A percentile compares a stretch with the other conserved stretches of the same genome.
These are phyloP conservation scores for Climacteris rufus DNA, from an alignment of 2,113 vertebrate genomes.

Conservation along the genomic window DNA sequence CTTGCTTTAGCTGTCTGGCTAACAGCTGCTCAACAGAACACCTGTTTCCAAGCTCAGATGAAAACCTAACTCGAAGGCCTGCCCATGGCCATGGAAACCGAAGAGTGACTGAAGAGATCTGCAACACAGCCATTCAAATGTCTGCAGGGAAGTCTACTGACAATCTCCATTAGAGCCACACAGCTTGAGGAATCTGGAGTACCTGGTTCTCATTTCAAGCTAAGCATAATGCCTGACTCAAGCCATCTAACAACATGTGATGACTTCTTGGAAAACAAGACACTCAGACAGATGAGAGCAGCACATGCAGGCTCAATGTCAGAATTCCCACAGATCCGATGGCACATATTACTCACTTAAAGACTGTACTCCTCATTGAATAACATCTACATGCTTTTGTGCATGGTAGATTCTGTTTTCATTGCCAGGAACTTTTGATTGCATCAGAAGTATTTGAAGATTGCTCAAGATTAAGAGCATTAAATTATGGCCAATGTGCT, in stretches of 20 bases:
- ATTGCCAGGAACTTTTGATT: not conserved
- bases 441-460: not conserved
- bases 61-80: not conserved
- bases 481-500: not conserved
- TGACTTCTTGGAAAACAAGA: constrained; percentile 4
- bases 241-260: not conserved
- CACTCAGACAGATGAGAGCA: not conserved
- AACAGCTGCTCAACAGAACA: not conserved
- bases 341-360: not conserved
- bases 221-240: not conserved
- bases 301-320: not conserved
- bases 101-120: not conserved
- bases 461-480: not conserved
- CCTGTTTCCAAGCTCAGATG: not conserved
- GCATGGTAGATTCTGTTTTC: not conserved
- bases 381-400: constrained; percentile 8
- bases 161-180: not conserved
- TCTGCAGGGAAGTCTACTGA: not conserved
- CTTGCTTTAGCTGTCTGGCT: not conserved
- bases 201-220: constrained; percentile 19
- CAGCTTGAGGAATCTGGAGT: not conserved
- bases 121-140: not conserved
- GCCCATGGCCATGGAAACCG: not conserved
- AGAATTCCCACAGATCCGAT: not conserved
- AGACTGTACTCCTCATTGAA: not conserved